Evolutionary conservation across 2,797 vertebrate genomes (phyloP), one percentile per base, ranked within the genome.

Genomic region (Leucoraja ocellata): DNA sequence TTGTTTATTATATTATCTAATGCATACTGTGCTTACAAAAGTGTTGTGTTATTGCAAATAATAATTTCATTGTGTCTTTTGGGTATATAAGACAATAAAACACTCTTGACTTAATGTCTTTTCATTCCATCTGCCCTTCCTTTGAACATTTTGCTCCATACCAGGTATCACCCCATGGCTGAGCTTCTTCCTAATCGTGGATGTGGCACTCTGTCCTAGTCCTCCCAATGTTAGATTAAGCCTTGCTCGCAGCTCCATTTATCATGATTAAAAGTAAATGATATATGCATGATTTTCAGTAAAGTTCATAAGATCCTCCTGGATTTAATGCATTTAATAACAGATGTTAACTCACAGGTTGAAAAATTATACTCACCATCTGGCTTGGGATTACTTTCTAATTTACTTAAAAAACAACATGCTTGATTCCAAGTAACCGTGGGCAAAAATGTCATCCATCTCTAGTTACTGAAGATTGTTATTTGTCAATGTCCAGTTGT

Each of bases 331-430:
- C 68, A 88, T 0, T 16, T 68, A 14, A 6, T 65, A 21, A 88
- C 6, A 7, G 9, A 68, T 88, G 84, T 88, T 88, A 65, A 65
- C 61, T 68, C 84, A n/a, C 16, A 88, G 61, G n/a, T n/a, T 88
- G 84, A 88, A 88, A 88, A 36, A 36, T 68, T 68, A 88, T 3
- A 88, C 63, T 21, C n/a, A 88, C 84, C 84, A 88, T 68, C 61
- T 88, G 84, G 61, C 14, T 88, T 65, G 23, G 84, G n/a, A 88
- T 88, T 68, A 86, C 13, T 63, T 86, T 86, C 58, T 11, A 36
- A 16, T 32, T 68, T 68, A 68, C 14, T 68, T 88, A n/a, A 88
- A 88, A 88, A 88, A 21, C n/a, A 88, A 65, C 32, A 16, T 65
- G 61, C 63, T 68, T 68, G 4, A 36, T 65, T 65, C 7, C n/a